A percentile compares a stretch with the other conserved stretches of the same genome.
These are phyloP conservation scores for Hirtodrosophila cameraria DNA, from an alignment of 2,888 invertebrate species.

Conservation along the genomic window DNA sequence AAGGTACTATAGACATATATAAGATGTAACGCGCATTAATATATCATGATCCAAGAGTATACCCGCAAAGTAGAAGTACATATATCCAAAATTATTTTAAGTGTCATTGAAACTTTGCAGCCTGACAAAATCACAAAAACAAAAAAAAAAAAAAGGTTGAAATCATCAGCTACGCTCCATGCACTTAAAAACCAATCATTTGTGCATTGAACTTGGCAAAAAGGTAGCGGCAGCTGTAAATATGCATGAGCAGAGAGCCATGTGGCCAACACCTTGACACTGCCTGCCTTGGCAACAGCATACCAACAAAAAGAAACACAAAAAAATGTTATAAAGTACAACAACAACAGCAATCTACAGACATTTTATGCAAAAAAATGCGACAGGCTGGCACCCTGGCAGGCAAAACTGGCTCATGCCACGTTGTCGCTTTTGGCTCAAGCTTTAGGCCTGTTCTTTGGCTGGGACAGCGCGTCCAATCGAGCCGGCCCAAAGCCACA, in stretches of 20 bases:
- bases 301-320: slow-evolving; percentile 46
- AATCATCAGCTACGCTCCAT: slow-evolving; percentile 32
- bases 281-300: slow-evolving; percentile 55
- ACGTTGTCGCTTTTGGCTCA: slow-evolving; percentile 23
- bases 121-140: slow-evolving; percentile 9
- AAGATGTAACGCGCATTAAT: neutral
- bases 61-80: slow-evolving; percentile 16
- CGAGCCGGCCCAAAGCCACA: too few relatives aligned
- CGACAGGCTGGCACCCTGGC: too few relatives aligned
- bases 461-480: slow-evolving; percentile 24
- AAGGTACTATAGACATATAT: slow-evolving; percentile 16
- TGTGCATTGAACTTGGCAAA: slow-evolving; percentile 66
- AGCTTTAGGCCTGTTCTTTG: slow-evolving; percentile 38
- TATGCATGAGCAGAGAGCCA: slow-evolving; percentile 59
- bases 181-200: slow-evolving; percentile 66
- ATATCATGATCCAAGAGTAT: slow-evolving; percentile 56
- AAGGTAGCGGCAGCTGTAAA: slow-evolving; percentile 49
- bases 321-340: slow-evolving; percentile 22
- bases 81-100: slow-evolving; percentile 58
- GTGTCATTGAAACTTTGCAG: slow-evolving; percentile 55
- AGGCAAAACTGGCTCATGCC: too few relatives aligned
- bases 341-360: slow-evolving; percentile 26
- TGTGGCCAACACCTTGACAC: slow-evolving; percentile 77
- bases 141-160: slow-evolving; percentile 37
- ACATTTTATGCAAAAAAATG: slow-evolving; percentile 45